phyloP scores from a whole-genome alignment of 2,888 invertebrate genomes.

The Cheilosia vernalis region DNA sequence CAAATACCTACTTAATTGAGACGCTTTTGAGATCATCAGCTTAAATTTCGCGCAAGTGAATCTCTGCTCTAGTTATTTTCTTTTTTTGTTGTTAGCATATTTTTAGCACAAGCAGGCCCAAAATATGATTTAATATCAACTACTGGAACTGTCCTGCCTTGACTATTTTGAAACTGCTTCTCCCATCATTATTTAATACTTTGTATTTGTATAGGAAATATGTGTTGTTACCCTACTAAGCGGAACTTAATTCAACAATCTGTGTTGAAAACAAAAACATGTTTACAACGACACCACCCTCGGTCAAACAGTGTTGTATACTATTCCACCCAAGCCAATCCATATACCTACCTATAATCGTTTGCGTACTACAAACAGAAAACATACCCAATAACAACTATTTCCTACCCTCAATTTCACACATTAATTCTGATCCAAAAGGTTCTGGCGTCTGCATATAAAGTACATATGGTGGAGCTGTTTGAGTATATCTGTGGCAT shows the following conservation, averaged over 20 bases:
- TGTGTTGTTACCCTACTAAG: background rate
- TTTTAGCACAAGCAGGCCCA: too few species aligned
- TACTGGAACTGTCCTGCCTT: too few species aligned
- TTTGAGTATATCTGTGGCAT: slow-evolving; percentile 21
- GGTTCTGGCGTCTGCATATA: slow-evolving; percentile 13
- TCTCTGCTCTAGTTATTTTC: too few species aligned
- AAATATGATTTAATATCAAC: too few species aligned
- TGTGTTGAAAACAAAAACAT: slow-evolving; percentile 32
- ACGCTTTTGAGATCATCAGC: too few species aligned
- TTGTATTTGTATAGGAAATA: background rate
- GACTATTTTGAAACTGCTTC: too few species aligned
- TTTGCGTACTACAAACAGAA: slow-evolving; percentile 22
- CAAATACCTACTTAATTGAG: too few species aligned
- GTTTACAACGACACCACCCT: slow-evolving; percentile 18
- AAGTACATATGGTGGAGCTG: slow-evolving; percentile 8
- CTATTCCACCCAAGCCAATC: slow-evolving; percentile 4
- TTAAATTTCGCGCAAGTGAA: too few species aligned
- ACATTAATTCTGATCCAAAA: slow-evolving; percentile 31
- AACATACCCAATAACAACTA: slow-evolving; percentile 50
- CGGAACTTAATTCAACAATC: background rate
- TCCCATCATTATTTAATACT: background rate
- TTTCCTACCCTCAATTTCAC: slow-evolving; percentile 44
- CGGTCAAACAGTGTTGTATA: background rate
- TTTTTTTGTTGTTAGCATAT: too few species aligned
- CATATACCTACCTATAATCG: background rate